A percentile compares a stretch with the other conserved stretches of the same genome.
These are phyloP conservation scores for Mythimna vitellina DNA, from an alignment of 2,888 invertebrate species.

Conservation along the genomic window DNA sequence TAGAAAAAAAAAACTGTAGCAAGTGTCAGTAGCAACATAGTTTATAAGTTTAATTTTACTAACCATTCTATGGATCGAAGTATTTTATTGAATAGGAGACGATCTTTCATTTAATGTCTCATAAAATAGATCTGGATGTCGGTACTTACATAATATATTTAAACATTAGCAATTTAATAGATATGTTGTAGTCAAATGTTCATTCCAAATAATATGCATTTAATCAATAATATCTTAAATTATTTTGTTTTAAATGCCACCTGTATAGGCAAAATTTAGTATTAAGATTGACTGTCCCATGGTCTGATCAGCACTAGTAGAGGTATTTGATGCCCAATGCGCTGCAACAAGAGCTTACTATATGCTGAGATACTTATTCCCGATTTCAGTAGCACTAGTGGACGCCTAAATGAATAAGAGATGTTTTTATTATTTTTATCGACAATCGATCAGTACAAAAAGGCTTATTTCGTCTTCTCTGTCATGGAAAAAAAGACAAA, in stretches of 20 bases:
- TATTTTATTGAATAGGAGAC: not conserved
- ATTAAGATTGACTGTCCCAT: not conserved
- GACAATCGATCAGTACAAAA: too few relatives aligned
- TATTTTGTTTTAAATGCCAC: conserved; percentile 1
- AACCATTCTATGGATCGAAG: not conserved
- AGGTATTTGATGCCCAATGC: not conserved
- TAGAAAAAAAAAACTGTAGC: not conserved
- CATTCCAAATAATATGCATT: conserved; percentile 6
- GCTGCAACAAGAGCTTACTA: conserved; percentile 17
- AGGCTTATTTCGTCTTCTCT: too few relatives aligned
- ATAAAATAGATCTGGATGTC: not conserved
- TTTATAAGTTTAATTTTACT: conserved; percentile 1
- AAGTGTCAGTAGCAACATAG: not conserved
- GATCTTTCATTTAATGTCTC: not conserved
- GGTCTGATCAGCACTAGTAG: not conserved
- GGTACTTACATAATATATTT: not conserved
- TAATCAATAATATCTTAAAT: conserved; percentile 1
- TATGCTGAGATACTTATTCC: not conserved
- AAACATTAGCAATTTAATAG: not conserved
- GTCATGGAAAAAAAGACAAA: too few relatives aligned
- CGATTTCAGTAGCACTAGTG: not conserved
- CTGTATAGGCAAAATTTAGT: not conserved
- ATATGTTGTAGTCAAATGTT: not conserved
- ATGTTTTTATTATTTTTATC: too few relatives aligned
- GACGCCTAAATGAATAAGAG: not conserved